Evolutionary conservation across 2,888 invertebrate genomes (phyloP), one percentile per base, ranked within the genome.

Genomic region (Chaitophorus viminalis): DNA sequence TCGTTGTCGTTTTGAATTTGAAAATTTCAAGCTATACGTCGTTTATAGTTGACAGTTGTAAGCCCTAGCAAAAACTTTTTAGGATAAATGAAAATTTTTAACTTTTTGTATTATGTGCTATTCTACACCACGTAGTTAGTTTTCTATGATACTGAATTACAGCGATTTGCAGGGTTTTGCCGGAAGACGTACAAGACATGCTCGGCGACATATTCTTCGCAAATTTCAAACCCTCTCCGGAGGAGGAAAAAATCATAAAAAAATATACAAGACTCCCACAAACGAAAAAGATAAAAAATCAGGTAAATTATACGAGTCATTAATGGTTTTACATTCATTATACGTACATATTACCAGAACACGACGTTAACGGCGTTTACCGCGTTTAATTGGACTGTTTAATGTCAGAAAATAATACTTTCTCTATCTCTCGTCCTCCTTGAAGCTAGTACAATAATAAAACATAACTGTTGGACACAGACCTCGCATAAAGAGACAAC

Each of bases 111-210:
- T n/a, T n/a, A n/a, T n/a, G n/a, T n/a, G n/a, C n/a, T n/a, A n/a
- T n/a, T n/a, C n/a, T n/a, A 21, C 1, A 72, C 70, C 70, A 39
- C 8, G 36, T 36, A 29, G 11, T 74, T 36, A 29, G 11, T 74
- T 36, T 74, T 74, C 74, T 11, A 74, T 36, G 9, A 36, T 25
- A 17, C 14, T 36, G 3, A 25, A 74, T 21, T 74, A 6, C 39
- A n/a, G n/a, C n/a, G 1, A 11, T 33, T 33, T 70, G 31, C 14
- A 82, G 82, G 8, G 17, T 52, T 70, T 70, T 82, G 8, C 70
- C 82, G 14, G 70, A 82, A 70, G 82, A 82, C 25, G 1, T 70
- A 18, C 82, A 70, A 70, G 46, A 70, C 3, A 31, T 70, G 46
- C 1, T 52, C 2, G 25, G 4, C 6, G 70, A 70, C 17, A 8